phyloP scores from a whole-genome alignment of 2,888 invertebrate genomes.

The Drosophila nr. medialis region DNA sequence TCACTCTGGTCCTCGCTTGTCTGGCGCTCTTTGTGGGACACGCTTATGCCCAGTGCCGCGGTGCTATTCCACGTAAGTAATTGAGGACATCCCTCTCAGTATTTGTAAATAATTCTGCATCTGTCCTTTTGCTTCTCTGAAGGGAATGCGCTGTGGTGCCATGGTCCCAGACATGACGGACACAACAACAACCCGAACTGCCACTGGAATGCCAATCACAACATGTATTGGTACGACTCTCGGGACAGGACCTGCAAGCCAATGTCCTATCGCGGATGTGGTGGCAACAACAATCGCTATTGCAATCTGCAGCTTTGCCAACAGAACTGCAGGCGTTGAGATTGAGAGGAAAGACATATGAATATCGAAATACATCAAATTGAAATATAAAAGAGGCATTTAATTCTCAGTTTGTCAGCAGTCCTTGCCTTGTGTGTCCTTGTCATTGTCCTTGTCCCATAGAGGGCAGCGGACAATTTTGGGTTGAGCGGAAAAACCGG shows the following conservation, averaged over 20 bases:
- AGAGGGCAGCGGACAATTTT: neutral
- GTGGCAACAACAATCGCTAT: neutral
- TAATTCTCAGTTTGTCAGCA: neutral
- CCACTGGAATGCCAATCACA: neutral
- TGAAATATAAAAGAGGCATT: neutral
- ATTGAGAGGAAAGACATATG: neutral
- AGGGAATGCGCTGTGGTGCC: neutral
- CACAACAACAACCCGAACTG: neutral
- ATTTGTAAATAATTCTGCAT: neutral
- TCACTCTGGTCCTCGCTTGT: neutral
- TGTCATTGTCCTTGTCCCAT: neutral
- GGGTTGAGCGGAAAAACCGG: neutral
- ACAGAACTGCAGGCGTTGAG: neutral
- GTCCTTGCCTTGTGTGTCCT: neutral
- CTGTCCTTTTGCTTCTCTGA: neutral
- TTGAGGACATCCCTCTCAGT: neutral
- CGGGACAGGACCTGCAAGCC: neutral
- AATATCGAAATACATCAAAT: neutral
- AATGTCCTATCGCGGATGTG: neutral
- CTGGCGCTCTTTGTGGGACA: neutral
- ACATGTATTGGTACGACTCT: slow-evolving; percentile 20
- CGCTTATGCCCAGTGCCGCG: neutral
- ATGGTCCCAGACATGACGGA: neutral
- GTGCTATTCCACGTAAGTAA: neutral
- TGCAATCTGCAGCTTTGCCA: neutral